Evolutionary conservation across 2,113 vertebrate genomes (phyloP).

Genomic region (Petromus typicus): DNA sequence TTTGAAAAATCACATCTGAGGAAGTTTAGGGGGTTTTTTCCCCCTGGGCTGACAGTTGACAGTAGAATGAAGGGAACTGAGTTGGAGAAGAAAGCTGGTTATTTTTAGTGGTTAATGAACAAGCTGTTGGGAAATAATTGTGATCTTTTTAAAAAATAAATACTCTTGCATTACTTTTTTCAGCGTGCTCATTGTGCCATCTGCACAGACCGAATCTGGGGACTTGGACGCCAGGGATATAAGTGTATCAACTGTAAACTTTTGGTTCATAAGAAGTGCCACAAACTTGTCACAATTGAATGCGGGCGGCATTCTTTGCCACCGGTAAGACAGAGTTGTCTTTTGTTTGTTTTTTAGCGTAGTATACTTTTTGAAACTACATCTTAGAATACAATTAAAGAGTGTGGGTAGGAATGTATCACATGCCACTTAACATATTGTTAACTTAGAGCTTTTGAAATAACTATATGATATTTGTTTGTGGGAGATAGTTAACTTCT

Average conservation of each 20-base stretch:
- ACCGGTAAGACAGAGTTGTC: slow-evolving; percentile 79
- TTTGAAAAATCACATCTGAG: slow-evolving; percentile 44
- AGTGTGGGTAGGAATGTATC: background rate
- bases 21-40: background rate
- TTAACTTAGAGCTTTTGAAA: slow-evolving; percentile 28
- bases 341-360: background rate
- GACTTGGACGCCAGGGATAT: slow-evolving; percentile 97
- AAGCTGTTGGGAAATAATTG: slow-evolving; percentile 12
- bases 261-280: slow-evolving; percentile 99
- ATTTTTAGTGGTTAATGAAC: background rate
- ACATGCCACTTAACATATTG: background rate
- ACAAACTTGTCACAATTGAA: slow-evolving; percentile 95
- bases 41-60: background rate
- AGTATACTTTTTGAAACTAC: background rate
- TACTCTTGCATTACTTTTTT: slow-evolving; percentile 55
- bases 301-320: slow-evolving; percentile 92
- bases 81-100: background rate
- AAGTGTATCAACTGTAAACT: slow-evolving; percentile 99
- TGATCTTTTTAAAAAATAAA: background rate
- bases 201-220: slow-evolving; percentile 98
- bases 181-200: slow-evolving; percentile 99
- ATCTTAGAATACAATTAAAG: background rate
- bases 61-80: background rate
- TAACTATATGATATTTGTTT: background rate
- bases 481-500: background rate